Conservation (phyloP, 2,888 invertebrate genomes). For the Orthosia gracilis region DNA sequence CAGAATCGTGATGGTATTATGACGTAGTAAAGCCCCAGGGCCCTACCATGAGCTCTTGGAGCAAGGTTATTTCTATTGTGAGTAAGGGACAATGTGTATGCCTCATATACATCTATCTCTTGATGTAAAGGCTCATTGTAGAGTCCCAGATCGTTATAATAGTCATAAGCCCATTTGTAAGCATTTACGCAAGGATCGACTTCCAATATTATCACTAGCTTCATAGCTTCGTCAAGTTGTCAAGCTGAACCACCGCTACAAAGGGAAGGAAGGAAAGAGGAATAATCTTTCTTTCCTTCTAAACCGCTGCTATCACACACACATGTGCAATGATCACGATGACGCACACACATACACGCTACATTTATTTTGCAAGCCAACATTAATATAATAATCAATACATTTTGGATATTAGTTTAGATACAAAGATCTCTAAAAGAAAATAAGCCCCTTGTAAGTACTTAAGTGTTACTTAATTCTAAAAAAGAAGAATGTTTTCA, state of each 20-base stretch:
- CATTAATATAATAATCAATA: slow-evolving; percentile 12
- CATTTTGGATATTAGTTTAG: neutral
- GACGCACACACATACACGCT: slow-evolving; percentile 71
- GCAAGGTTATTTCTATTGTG: no score
- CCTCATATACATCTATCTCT: no score
- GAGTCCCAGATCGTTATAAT: no score
- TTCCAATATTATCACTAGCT: slow-evolving; percentile 30
- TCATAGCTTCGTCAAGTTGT: slow-evolving; percentile 59
- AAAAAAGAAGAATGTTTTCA: no score
- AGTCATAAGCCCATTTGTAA: no score
- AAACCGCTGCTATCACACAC: slow-evolving; percentile 50
- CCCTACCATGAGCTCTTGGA: no score
- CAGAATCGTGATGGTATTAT: no score
- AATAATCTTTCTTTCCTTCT: slow-evolving; percentile 13
- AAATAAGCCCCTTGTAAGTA: neutral
- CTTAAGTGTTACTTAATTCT: neutral
- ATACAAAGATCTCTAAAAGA: neutral
- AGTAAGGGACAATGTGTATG: no score
- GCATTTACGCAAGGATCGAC: no score
- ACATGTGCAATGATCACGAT: slow-evolving; percentile 48
- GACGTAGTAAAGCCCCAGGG: no score
- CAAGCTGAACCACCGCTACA: slow-evolving; percentile 47
- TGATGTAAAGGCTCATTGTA: no score
- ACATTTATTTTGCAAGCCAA: slow-evolving; percentile 74
- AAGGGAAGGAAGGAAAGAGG: slow-evolving; percentile 1